A percentile compares a stretch with the other conserved stretches of the same genome.
These are phyloP conservation scores for Aythya fuligula DNA, from an alignment of 2,797 vertebrate species.

Conservation along the genomic window DNA sequence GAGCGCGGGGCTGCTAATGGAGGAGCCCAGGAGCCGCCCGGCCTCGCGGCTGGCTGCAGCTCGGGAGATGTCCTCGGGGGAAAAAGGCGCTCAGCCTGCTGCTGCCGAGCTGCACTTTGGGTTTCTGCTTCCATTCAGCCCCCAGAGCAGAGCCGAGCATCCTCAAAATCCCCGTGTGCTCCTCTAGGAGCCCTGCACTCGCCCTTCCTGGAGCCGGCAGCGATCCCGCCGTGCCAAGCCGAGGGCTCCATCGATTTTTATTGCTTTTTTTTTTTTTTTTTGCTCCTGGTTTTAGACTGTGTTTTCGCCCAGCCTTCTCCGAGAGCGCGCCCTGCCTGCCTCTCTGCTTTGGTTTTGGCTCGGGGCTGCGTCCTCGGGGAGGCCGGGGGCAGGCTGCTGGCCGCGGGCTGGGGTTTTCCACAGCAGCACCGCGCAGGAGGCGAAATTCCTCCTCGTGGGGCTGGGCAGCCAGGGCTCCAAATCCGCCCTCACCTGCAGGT, in stretches of 20 bases:
- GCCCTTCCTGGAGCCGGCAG: background rate
- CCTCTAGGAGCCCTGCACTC: background rate
- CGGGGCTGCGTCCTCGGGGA: background rate
- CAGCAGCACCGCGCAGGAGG: accelerated
- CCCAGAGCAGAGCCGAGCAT: background rate
- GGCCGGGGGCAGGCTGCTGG: background rate
- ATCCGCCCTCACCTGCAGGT: background rate
- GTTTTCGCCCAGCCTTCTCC: constrained; percentile 18
- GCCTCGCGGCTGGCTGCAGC: constrained; percentile 35
- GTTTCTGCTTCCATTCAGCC: background rate
- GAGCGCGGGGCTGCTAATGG: constrained; percentile 36
- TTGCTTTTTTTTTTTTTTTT: background rate
- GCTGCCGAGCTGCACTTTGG: background rate
- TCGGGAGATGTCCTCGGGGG: constrained; percentile 28
- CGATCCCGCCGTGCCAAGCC: background rate
- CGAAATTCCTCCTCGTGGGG: background rate
- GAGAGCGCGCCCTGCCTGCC: background rate
- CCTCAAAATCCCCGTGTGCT: background rate
- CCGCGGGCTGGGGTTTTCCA: background rate
- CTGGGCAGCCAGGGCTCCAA: background rate
- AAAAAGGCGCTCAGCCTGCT: background rate
- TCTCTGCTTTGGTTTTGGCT: background rate
- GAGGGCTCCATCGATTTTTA: background rate
- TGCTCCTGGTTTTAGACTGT: background rate
- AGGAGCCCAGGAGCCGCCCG: constrained; percentile 1